Conservation (phyloP, 2,113 vertebrate species). For the Rynchops niger region DNA sequence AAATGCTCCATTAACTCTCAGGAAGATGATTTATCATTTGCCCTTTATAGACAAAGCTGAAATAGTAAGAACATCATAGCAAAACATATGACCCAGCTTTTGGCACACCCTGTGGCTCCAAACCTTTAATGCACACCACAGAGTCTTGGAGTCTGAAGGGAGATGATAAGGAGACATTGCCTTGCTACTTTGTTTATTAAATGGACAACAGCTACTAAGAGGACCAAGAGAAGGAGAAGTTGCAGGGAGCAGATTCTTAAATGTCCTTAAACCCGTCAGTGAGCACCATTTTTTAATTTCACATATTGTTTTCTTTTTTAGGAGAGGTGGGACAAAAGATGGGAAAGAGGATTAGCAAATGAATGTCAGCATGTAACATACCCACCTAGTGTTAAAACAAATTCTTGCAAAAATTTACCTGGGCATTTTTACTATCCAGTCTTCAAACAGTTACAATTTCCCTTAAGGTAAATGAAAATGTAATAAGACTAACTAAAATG, state of each 20-base stretch:
- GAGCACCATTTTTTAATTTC: slow-evolving; percentile 81
- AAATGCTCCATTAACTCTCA: slow-evolving; percentile 59
- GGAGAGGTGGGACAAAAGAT: slow-evolving; percentile 16
- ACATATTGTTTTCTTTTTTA: slow-evolving; percentile 70
- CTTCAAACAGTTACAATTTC: slow-evolving; percentile 29
- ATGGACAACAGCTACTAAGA: not conserved
- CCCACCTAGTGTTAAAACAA: slow-evolving; percentile 22
- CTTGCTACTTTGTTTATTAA: not conserved
- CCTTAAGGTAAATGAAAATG: slow-evolving; percentile 58
- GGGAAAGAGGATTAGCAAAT: not conserved
- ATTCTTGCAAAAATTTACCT: slow-evolving; percentile 45
- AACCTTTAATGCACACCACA: not conserved
- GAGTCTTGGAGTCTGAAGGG: not conserved
- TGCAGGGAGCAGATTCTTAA: not conserved
- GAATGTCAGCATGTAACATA: slow-evolving; percentile 60
- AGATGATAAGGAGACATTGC: not conserved
- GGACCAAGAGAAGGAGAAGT: not conserved
- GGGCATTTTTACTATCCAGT: slow-evolving; percentile 29
- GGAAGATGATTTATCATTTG: slow-evolving; percentile 57
- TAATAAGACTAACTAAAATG: slow-evolving; percentile 59
- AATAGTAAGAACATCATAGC: slow-evolving; percentile 31
- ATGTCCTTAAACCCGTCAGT: slow-evolving; percentile 80
- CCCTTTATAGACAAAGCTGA: slow-evolving; percentile 56
- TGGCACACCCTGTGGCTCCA: slow-evolving; percentile 41
- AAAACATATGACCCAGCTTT: slow-evolving; percentile 45